Conservation (phyloP, 2,888 invertebrate genomes). For the Pollenia griseotomentosa region DNA sequence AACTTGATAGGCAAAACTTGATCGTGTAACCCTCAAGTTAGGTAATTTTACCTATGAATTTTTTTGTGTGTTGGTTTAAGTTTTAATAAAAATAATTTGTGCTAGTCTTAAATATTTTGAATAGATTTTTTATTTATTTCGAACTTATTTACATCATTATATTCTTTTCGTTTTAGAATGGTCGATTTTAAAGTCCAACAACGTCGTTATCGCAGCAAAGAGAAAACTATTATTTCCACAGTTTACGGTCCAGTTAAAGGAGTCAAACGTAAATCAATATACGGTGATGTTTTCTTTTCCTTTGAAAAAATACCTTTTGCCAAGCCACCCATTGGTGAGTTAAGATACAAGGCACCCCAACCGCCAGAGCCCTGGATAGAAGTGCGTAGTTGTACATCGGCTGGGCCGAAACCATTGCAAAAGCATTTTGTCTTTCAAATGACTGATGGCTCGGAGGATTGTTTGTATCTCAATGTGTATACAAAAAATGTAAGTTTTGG, state of each 20-base stretch:
- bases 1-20: too few species aligned
- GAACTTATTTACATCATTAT: background rate
- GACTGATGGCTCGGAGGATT: slow-evolving; percentile 85
- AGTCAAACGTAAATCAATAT: slow-evolving; percentile 82
- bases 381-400: slow-evolving; percentile 83
- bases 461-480: slow-evolving; percentile 85
- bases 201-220: slow-evolving; percentile 78
- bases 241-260: slow-evolving; percentile 83
- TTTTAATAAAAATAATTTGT: too few species aligned
- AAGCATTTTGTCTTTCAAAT: slow-evolving; percentile 82
- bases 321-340: slow-evolving; percentile 82
- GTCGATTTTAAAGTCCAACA: slow-evolving; percentile 81
- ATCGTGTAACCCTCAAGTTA: too few species aligned
- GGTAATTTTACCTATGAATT: too few species aligned
- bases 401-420: slow-evolving; percentile 83
- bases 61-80: too few species aligned
- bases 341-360: slow-evolving; percentile 84
- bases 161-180: slow-evolving; percentile 76
- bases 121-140: background rate
- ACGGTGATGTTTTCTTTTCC: slow-evolving; percentile 82
- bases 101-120: too few species aligned
- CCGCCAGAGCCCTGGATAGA: slow-evolving; percentile 84
- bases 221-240: slow-evolving; percentile 80
- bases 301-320: slow-evolving; percentile 83
- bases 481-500: slow-evolving; percentile 81